phyloP scores from a whole-genome alignment of 2,113 vertebrate genomes.

The Carettochelys insculpta region DNA sequence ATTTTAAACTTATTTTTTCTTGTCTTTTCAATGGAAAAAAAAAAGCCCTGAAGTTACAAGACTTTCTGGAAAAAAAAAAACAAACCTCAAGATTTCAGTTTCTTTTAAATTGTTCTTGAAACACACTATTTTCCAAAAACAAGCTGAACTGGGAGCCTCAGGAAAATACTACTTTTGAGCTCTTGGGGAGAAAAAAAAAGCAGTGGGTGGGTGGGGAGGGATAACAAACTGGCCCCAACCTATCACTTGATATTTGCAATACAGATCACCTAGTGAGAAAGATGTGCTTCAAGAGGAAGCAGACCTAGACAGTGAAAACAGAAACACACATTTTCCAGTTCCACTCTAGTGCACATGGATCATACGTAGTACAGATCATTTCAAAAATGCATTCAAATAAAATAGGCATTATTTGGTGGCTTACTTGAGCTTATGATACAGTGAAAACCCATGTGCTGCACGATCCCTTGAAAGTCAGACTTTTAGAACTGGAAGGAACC shows the following conservation, averaged over 20 bases:
- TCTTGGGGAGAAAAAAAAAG: not conserved
- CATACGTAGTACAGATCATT: not conserved
- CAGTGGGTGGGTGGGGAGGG: no score
- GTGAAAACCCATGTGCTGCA: not conserved
- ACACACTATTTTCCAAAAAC: not conserved
- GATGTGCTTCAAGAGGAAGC: not conserved
- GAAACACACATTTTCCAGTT: not conserved
- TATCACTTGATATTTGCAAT: not conserved
- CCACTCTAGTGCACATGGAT: not conserved
- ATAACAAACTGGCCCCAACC: rapidly evolving
- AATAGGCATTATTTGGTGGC: not conserved
- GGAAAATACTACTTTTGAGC: not conserved
- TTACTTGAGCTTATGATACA: not conserved
- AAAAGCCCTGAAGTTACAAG: no score
- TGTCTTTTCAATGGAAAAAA: not conserved
- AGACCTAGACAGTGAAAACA: not conserved
- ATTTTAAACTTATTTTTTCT: not conserved
- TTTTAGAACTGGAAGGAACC: no score
- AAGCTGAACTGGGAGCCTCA: not conserved
- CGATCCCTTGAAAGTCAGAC: rapidly evolving
- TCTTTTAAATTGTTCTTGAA: not conserved
- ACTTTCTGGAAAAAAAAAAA: no score
- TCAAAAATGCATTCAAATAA: not conserved
- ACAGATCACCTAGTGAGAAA: not conserved
- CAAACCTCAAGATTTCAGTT: not conserved